Conservation (phyloP, 2,888 invertebrate genomes). For the Limnephilus lunatus region DNA sequence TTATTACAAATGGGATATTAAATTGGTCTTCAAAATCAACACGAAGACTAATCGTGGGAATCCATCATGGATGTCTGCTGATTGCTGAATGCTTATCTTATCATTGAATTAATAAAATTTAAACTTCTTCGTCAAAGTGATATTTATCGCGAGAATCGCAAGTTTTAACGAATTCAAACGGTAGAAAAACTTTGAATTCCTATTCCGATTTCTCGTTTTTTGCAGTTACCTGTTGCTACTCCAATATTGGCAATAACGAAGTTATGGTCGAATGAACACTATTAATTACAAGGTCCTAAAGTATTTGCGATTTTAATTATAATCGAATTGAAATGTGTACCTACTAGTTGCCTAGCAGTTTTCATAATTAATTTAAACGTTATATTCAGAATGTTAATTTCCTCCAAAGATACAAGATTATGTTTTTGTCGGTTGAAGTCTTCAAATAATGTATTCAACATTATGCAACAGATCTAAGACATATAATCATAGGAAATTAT, state of each 20-base stretch:
- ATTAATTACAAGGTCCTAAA: constrained; percentile 14
- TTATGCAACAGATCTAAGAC: not conserved
- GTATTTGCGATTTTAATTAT: not conserved
- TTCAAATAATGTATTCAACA: not conserved
- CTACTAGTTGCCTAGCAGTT: not conserved
- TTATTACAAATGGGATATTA: not conserved
- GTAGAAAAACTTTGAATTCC: not conserved
- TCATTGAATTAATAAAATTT: not conserved
- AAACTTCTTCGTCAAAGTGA: not conserved
- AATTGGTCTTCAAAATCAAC: not conserved
- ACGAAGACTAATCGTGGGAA: not conserved
- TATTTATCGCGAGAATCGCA: not conserved
- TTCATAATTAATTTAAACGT: not conserved
- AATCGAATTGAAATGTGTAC: not conserved
- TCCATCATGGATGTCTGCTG: not conserved
- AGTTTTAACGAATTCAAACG: not conserved
- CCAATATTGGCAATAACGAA: not conserved
- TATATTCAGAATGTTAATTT: not conserved
- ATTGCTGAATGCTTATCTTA: not conserved
- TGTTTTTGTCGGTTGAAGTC: not conserved
- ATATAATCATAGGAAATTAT: not conserved
- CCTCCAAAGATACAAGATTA: not conserved
- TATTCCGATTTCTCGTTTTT: not conserved
- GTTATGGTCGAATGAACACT: not conserved
- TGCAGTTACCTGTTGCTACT: not conserved